phyloP scores from a whole-genome alignment of 2,797 vertebrate species.

The Chrosomus eos region DNA sequence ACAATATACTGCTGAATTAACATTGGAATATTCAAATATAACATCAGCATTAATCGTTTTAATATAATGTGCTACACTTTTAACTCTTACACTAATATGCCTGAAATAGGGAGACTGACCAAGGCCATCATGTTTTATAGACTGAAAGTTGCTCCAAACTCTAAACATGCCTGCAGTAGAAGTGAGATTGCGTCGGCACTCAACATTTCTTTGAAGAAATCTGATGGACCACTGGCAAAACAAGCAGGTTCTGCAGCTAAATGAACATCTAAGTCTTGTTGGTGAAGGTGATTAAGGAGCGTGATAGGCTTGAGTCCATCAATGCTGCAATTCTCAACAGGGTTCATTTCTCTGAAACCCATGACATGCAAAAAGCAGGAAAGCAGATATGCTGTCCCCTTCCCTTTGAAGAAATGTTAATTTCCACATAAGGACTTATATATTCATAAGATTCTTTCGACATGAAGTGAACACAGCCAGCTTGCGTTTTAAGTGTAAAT shows the following conservation, averaged over 20 bases:
- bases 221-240: neutral
- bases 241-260: neutral
- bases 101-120: constrained; percentile 13
- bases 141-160: constrained; percentile 6
- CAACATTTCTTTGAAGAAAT: neutral
- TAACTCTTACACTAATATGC: too few species aligned
- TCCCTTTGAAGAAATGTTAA: constrained; percentile 36
- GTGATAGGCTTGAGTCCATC: neutral
- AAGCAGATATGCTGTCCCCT: constrained; percentile 2
- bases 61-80: too few species aligned
- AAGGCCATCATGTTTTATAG: constrained; percentile 8
- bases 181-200: neutral
- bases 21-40: too few species aligned
- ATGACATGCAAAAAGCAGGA: constrained; percentile 20
- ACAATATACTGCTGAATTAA: too few species aligned
- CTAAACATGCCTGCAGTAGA: constrained; percentile 11
- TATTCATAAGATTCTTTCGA: constrained; percentile 15
- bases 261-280: neutral
- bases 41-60: too few species aligned
- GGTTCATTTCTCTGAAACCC: constrained; percentile 19
- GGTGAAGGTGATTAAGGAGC: neutral
- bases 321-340: neutral
- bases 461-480: neutral
- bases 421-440: neutral
- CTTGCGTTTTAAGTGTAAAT: constrained; percentile 11